These are phyloP conservation scores for Palloptera scutellata DNA, from an alignment of 2,888 invertebrate species.

Conservation along the genomic window DNA sequence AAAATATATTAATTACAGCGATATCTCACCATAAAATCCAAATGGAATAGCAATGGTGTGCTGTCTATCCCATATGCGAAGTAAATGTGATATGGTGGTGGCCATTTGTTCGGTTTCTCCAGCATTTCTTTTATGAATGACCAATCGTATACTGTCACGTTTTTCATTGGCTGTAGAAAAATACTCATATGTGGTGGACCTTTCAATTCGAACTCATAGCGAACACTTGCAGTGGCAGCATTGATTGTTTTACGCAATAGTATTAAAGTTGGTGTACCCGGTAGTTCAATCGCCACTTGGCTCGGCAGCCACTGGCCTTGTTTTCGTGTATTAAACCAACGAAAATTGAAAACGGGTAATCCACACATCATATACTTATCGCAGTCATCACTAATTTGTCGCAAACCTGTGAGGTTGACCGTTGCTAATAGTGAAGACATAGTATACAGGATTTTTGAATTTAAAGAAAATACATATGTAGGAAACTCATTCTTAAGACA, in stretches of 20 bases:
- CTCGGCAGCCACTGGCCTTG: constrained; percentile 50
- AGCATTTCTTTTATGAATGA: constrained; percentile 51
- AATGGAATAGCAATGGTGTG: constrained; percentile 50
- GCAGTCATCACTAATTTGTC: constrained; percentile 46
- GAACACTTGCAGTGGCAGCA: constrained; percentile 34
- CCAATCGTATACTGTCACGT: constrained; percentile 50
- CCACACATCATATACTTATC: constrained; percentile 54
- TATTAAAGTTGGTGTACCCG: constrained; percentile 44
- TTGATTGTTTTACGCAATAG: constrained; percentile 42
- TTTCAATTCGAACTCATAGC: constrained; percentile 50
- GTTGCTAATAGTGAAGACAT: constrained; percentile 34
- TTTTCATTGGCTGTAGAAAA: constrained; percentile 50
- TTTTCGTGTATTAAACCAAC: constrained; percentile 46
- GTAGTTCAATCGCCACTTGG: constrained; percentile 43
- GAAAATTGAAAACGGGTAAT: constrained; percentile 55
- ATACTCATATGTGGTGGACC: constrained; percentile 57
- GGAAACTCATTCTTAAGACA: background rate
- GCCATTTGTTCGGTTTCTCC: constrained; percentile 42
- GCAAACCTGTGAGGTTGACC: constrained; percentile 44
- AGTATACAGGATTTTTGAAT: too few relatives aligned
- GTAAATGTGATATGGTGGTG: constrained; percentile 54
- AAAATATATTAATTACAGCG: background rate
- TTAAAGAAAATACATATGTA: constrained; percentile 6
- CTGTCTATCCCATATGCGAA: constrained; percentile 50
- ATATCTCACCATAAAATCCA: constrained; percentile 43